Conservation (phyloP, 1,140 invertebrate genomes). For the Dinoponera quadriceps region DNA sequence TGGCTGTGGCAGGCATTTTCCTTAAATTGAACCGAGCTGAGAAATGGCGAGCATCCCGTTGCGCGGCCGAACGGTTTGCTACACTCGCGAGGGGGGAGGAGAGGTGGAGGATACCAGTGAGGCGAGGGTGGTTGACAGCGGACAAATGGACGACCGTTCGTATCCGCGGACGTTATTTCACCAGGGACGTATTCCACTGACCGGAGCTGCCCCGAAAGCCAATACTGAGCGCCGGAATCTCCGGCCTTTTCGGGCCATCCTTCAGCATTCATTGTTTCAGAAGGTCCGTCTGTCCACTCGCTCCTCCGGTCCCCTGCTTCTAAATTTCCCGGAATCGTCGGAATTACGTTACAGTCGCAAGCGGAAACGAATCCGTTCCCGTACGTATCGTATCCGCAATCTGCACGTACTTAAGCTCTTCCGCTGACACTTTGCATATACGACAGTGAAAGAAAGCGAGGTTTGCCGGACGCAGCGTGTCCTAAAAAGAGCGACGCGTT, state of each 20-base stretch:
- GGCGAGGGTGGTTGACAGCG: conserved; percentile 68
- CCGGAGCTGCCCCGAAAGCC: conserved; percentile 66
- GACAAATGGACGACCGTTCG: conserved; percentile 79
- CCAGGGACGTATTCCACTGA: conserved; percentile 71
- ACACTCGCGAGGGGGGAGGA: conserved; percentile 4
- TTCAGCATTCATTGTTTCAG: conserved; percentile 69
- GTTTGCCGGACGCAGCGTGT: neutral
- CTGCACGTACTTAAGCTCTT: conserved; percentile 1
- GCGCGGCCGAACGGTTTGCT: conserved; percentile 37
- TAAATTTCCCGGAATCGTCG: conserved; percentile 53
- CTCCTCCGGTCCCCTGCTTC: conserved; percentile 38
- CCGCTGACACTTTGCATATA: conserved; percentile 5
- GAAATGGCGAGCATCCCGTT: conserved; percentile 76
- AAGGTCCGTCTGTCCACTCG: neutral
- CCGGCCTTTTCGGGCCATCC: conserved; percentile 59
- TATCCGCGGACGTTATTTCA: conserved; percentile 78
- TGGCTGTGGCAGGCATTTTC: conserved; percentile 72
- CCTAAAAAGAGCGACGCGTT: neutral
- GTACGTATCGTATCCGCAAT: neutral
- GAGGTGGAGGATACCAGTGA: conserved; percentile 39
- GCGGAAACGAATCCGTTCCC: neutral
- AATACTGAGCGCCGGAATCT: conserved; percentile 55
- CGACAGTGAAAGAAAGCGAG: conserved; percentile 7
- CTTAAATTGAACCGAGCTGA: conserved; percentile 78
- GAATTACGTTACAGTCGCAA: conserved; percentile 5